These are phyloP conservation scores for Nibea coibor DNA, from an alignment of 2,113 vertebrate species.

Conservation along the genomic window DNA sequence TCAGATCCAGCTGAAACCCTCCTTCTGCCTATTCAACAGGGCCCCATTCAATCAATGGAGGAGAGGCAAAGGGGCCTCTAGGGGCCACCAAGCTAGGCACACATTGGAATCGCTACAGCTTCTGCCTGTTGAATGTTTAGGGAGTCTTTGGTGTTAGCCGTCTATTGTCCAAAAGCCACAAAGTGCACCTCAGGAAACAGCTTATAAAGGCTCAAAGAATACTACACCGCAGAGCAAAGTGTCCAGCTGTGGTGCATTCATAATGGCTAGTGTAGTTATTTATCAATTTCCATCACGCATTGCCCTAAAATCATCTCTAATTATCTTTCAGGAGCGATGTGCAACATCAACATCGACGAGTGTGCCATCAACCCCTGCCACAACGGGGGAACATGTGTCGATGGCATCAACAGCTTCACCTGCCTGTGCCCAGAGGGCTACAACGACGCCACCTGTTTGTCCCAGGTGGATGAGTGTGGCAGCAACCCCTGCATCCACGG, in stretches of 20 bases:
- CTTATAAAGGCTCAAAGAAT: slow-evolving; percentile 55
- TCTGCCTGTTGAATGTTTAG: slow-evolving; percentile 54
- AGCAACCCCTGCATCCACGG: slow-evolving; percentile 96
- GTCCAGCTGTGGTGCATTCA: slow-evolving; percentile 34
- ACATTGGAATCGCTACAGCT: slow-evolving; percentile 53
- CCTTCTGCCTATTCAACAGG: slow-evolving; percentile 69
- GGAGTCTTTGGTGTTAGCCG: slow-evolving; percentile 37
- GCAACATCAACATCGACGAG: slow-evolving; percentile 93
- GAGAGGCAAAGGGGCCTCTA: slow-evolving; percentile 59
- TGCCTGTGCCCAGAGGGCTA: slow-evolving; percentile 94
- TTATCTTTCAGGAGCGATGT: slow-evolving; percentile 88
- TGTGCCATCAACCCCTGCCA: slow-evolving; percentile 91
- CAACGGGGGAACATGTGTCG: slow-evolving; percentile 92
- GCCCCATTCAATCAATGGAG: slow-evolving; percentile 63
- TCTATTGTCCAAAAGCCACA: slow-evolving; percentile 51
- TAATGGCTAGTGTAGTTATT: slow-evolving; percentile 28
- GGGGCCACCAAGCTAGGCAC: slow-evolving; percentile 61
- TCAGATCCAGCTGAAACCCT: slow-evolving; percentile 65
- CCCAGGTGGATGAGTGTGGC: slow-evolving; percentile 93
- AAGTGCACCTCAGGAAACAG: slow-evolving; percentile 45
- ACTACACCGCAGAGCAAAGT: slow-evolving; percentile 20
- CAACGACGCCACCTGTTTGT: slow-evolving; percentile 91
- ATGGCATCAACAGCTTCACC: slow-evolving; percentile 89
- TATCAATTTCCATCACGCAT: slow-evolving; percentile 1
- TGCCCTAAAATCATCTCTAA: not conserved